Evolutionary conservation across 2,888 invertebrate genomes (phyloP), one percentile per base, ranked within the genome.

Genomic region (Agrochola macilenta): DNA sequence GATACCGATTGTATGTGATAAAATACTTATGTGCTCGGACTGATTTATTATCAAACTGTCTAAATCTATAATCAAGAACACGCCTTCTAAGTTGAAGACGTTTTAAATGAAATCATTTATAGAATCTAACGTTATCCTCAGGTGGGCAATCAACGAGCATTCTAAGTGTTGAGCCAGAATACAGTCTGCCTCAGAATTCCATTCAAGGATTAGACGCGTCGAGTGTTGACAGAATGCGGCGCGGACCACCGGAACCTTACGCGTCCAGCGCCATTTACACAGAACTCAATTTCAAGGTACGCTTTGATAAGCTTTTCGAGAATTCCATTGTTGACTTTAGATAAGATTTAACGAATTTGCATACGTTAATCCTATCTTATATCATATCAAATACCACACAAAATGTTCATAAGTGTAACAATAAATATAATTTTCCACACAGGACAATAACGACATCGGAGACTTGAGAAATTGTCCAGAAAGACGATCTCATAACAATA

Each of bases 271-370:
- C 96, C 91, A 96, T 96, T 94, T 96, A 96, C 95, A 96, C 96
- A 87, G 96, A 96, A 94, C 96, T 96, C 93, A 96, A 96, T 93
- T 96, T 96, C 94, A 96, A 96, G 96, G 96, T 96, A 95, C 81
- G 86, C 84, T 81, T 82, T 89, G 96, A 96, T 96, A 96, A 95
- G 93, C 89, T 89, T 90, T 93, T 91, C 88, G 90, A 92, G 92
- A 92, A 93, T 78, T 88, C 84, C 82, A 87, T 88, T 92, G 90
- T 93, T 93, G 91, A 92, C 88, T 88, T 78, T 82, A 91, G 95
- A 95, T 95, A 93, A 94, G 92, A 93, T 94, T 93, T 90, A 87
- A 68, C 83, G 89, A 90, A 94, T 95, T 95, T 93, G 94, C 94
- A 92, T 92, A 92, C 88, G 89, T 86, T 79, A 82, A 88, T 81